These are phyloP conservation scores for Anastatus disparis DNA, from an alignment of 1,140 invertebrate genomes.

Conservation along the genomic window DNA sequence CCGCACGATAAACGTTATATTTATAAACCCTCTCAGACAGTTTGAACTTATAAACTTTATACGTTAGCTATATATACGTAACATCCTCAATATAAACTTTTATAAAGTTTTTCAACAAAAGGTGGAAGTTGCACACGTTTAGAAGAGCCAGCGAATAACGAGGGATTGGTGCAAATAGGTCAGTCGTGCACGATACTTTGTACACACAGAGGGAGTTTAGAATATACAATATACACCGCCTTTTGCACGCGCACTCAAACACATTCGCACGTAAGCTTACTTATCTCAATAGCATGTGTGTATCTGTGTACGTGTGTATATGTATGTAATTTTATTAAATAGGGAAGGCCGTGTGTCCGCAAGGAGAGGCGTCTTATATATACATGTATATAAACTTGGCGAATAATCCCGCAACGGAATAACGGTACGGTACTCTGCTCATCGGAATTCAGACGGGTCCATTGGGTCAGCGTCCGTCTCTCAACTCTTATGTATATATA, in stretches of 20 bases:
- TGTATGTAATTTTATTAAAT: background rate
- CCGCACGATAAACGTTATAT: background rate
- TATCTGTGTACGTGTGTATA: background rate
- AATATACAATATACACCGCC: too few relatives aligned
- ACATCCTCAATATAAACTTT: background rate
- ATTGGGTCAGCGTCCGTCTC: slow-evolving; percentile 53
- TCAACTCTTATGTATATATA: too few relatives aligned
- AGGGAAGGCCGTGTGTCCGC: slow-evolving; percentile 53
- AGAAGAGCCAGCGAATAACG: background rate
- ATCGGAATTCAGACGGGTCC: slow-evolving; percentile 61
- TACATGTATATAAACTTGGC: background rate
- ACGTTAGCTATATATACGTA: background rate
- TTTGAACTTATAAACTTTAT: background rate
- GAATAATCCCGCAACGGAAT: slow-evolving; percentile 49
- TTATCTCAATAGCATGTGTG: background rate
- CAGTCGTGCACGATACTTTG: background rate
- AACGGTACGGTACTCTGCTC: slow-evolving; percentile 62
- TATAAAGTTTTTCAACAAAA: background rate
- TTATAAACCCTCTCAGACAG: background rate
- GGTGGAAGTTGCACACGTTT: too few relatives aligned
- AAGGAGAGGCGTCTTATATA: background rate
- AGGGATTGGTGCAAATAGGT: slow-evolving; percentile 21
- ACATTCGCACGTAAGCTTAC: too few relatives aligned
- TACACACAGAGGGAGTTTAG: too few relatives aligned
- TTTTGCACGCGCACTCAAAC: too few relatives aligned